Base-by-base conservation (phyloP, 2,888 invertebrate species). In the Perizoma affinitatum region DNA sequence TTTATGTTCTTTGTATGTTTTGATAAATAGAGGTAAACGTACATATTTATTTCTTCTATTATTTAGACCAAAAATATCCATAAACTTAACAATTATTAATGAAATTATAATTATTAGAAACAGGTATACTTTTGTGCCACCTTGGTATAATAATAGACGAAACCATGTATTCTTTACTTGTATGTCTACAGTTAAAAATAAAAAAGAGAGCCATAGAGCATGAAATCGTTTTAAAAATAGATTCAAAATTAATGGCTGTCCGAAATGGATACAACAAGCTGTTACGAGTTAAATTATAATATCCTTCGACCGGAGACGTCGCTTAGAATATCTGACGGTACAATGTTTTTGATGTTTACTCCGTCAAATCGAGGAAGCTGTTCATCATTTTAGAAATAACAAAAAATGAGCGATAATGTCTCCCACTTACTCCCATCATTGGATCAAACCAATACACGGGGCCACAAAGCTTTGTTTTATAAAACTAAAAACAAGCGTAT, bases 281-380 rank as follows among this genome's bases (percentile, higher is more conserved):
- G 70, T 64, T 72, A 65, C 63, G 65, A 65, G 70, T 69, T 68
- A 70, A 73, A 74, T 72, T 73, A 74, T 72, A 58, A 58, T 58
- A 70, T 69, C 68, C 66, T 60, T 51, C 51, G 54, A 51, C 61
- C 57, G 60, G 63, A 64, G 59, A 58, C 58, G 65, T 49, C 59
- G 59, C 59, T 59, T n/a, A 5, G 4, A 40, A 10, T n/a, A n/a
- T n/a, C 40, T 41, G 40, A 40, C 35, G 49, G 22, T 42, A 9
- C 22, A 54, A 48, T 42, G 5, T 44, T 46, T 56, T 36, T 49
- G 36, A 22, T 38, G 11, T 49, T 48, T 36, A 10, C 35, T 33
- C 8, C 35, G 9, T 48, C 9, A 6, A 9, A 4, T 1, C 11
- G 10, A 44, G 22, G 44, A 44, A 22, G 44, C 6, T 22, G 44